Evolutionary conservation across 2,888 invertebrate species (phyloP).

Genomic region (Mayetiola destructor): DNA sequence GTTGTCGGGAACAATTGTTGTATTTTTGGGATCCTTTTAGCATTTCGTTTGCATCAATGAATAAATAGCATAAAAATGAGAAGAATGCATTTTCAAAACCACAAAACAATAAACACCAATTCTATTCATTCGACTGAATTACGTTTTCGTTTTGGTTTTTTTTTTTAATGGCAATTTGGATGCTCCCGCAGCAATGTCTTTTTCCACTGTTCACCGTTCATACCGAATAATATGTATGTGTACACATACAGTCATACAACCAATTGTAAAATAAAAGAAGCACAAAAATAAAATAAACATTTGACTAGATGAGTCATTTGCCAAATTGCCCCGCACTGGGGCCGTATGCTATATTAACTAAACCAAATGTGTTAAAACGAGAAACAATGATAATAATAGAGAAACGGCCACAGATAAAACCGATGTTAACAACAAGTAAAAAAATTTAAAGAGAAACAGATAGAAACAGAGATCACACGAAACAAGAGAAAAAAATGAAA

Average conservation of each 20-base stretch:
- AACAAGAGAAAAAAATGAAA: background rate
- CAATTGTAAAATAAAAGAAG: background rate
- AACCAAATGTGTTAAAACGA: background rate
- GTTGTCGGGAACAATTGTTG: too few species aligned
- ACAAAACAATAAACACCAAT: too few species aligned
- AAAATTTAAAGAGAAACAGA: too few species aligned
- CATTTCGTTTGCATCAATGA: too few species aligned
- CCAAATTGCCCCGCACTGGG: constrained; percentile 3
- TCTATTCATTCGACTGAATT: background rate
- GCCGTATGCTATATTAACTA: background rate
- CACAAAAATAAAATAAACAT: background rate
- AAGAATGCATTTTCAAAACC: too few species aligned
- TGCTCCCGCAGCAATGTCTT: background rate
- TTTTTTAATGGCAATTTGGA: background rate
- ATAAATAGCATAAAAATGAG: too few species aligned
- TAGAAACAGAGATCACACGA: background rate
- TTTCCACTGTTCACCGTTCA: background rate
- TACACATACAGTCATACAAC: background rate
- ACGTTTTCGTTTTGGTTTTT: background rate
- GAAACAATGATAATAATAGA: too few species aligned
- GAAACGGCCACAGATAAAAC: too few species aligned
- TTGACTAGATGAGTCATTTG: constrained; percentile 6
- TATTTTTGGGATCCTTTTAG: too few species aligned
- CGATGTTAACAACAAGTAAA: too few species aligned
- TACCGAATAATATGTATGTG: background rate